A percentile compares a stretch with the other conserved stretches of the same genome.
phyloP scores from a whole-genome alignment of 2,113 vertebrate species.

The Phylloscopus whistleri region DNA sequence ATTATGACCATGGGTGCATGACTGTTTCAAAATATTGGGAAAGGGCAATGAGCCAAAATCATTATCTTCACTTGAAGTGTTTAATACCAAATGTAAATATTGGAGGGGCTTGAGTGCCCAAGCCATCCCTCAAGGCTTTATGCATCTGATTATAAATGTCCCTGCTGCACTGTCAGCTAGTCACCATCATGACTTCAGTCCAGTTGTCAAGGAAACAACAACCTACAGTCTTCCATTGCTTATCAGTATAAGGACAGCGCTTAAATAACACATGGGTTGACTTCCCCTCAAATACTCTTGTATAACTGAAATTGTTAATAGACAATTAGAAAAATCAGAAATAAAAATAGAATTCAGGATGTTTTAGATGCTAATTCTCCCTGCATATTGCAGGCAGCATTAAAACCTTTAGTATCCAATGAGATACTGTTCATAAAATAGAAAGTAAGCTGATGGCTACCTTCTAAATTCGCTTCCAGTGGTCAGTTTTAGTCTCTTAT shows the following conservation, averaged over 20 bases:
- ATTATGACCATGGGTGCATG: neutral
- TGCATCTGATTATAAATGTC: constrained; percentile 26
- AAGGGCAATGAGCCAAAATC: constrained; percentile 53
- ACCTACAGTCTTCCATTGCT: neutral
- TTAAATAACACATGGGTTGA: neutral
- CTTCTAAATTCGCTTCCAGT: neutral
- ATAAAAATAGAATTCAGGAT: neutral
- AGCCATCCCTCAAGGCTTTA: constrained; percentile 14
- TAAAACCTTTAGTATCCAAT: neutral
- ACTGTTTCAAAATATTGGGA: constrained; percentile 30
- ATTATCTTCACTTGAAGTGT: constrained; percentile 42
- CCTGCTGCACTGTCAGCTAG: neutral
- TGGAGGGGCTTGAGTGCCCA: constrained; percentile 46
- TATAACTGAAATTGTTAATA: neutral
- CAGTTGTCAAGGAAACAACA: constrained; percentile 21
- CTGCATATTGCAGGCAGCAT: neutral
- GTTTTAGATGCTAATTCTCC: neutral
- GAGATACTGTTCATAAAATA: neutral
- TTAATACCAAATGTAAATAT: constrained; percentile 49
- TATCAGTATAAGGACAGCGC: neutral
- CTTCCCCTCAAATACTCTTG: neutral
- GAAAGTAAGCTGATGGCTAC: neutral
- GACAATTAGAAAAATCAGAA: neutral
- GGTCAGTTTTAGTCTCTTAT: neutral
- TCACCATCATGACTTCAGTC: neutral